Conservation (phyloP, 2,797 vertebrate genomes). For the Lacerta bilineata region DNA sequence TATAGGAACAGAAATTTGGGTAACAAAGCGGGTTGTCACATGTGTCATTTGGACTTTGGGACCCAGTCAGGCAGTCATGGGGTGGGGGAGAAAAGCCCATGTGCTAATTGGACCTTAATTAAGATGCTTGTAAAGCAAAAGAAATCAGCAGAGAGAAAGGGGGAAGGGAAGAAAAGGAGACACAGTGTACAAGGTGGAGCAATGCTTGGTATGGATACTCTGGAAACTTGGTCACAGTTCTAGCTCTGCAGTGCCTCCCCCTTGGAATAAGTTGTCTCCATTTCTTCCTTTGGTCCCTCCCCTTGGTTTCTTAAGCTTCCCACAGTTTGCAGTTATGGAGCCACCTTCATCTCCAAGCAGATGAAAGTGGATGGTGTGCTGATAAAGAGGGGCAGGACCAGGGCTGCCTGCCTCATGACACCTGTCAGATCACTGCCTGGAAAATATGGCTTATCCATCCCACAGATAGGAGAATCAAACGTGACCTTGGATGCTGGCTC, state of each 20-base stretch:
- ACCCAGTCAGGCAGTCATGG: too few species aligned
- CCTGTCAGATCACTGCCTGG: background rate
- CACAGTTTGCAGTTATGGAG: background rate
- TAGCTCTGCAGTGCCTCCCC: background rate
- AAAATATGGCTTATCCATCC: background rate
- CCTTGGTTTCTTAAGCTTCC: background rate
- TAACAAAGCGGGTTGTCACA: too few species aligned
- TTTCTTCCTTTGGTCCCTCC: background rate
- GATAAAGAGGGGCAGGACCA: background rate
- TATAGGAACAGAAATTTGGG: too few species aligned
- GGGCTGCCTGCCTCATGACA: background rate
- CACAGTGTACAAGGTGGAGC: background rate
- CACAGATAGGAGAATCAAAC: background rate
- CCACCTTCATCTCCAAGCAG: background rate
- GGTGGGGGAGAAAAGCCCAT: background rate
- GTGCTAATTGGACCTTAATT: background rate
- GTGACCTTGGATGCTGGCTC: constrained; percentile 1
- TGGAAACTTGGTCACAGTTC: background rate
- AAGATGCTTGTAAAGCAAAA: background rate
- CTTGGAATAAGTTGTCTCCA: background rate
- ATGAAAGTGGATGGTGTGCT: background rate
- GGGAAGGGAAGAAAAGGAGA: background rate
- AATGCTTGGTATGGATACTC: background rate
- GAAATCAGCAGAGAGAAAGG: background rate
- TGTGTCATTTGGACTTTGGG: too few species aligned